phyloP scores from a whole-genome alignment of 2,888 invertebrate species.

The Sericinus montela region DNA sequence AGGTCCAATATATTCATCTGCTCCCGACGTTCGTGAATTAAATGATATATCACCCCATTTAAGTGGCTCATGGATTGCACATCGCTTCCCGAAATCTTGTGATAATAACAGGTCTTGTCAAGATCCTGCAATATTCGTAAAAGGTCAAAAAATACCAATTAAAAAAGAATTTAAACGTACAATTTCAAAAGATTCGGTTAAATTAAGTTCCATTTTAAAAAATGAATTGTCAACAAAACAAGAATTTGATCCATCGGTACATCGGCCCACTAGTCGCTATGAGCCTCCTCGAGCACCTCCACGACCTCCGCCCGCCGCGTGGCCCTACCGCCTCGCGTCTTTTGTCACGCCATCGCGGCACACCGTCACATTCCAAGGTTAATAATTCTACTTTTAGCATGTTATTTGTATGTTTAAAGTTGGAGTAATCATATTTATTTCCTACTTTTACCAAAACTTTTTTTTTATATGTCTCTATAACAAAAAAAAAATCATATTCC shows the following conservation, averaged over 20 bases:
- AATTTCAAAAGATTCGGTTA: constrained; percentile 58
- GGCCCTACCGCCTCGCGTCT: constrained; percentile 64
- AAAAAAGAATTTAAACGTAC: constrained; percentile 63
- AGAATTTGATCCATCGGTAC: constrained; percentile 86
- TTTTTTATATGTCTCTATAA: background rate
- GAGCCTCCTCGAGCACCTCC: constrained; percentile 82
- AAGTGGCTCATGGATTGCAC: constrained; percentile 89
- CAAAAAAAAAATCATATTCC: too few species aligned
- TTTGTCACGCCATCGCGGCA: constrained; percentile 80
- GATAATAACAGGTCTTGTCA: constrained; percentile 84
- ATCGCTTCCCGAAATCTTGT: constrained; percentile 84
- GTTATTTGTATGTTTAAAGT: constrained; percentile 50
- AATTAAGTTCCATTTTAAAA: constrained; percentile 70
- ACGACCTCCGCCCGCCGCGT: constrained; percentile 67
- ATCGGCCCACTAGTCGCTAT: constrained; percentile 87
- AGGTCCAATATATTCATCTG: constrained; percentile 89
- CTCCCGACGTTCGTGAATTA: constrained; percentile 87
- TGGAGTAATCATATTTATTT: constrained; percentile 53
- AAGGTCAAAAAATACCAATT: constrained; percentile 53
- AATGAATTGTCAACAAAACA: constrained; percentile 80
- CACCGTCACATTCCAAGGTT: constrained; percentile 88
- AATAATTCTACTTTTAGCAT: constrained; percentile 40
- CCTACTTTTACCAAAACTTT: constrained; percentile 30
- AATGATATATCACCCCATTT: constrained; percentile 88
- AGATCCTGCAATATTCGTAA: constrained; percentile 46